A percentile compares a stretch with the other conserved stretches of the same genome.
Evolutionary conservation across 92 coral and sea anemone genomes (phyloP).

Genomic region (Paramuricea clavata): DNA sequence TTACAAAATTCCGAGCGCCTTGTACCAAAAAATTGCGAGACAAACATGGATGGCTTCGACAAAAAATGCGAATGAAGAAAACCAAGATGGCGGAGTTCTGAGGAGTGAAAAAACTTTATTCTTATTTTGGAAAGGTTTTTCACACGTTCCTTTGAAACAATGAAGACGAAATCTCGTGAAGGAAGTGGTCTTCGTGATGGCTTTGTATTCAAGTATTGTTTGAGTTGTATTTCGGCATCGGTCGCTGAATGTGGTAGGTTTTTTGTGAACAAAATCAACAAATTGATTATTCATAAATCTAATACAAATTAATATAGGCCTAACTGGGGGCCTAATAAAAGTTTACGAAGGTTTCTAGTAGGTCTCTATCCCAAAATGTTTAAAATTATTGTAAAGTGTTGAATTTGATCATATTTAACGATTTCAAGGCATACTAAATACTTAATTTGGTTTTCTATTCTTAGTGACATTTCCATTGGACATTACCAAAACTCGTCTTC

Average conservation of each 20-base stretch:
- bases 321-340: no score
- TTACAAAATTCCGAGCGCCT: no score
- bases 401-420: no score
- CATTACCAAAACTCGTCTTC: conserved; percentile 95
- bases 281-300: no score
- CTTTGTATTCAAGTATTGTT: conserved; percentile 85
- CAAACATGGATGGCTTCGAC: neutral
- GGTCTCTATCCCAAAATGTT: no score
- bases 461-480: conserved; percentile 94
- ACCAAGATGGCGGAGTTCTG: neutral
- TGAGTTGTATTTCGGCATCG: conserved; percentile 92
- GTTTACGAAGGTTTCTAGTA: no score
- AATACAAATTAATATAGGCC: no score
- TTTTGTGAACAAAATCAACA: neutral
- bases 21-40: neutral
- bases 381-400: no score
- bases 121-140: neutral
- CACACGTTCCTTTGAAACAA: neutral
- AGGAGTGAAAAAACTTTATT: neutral
- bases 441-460: neutral
- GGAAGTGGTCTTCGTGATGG: conserved; percentile 60
- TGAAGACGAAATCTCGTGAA: conserved; percentile 39
- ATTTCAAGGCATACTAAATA: no score
- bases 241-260: conserved; percentile 96
- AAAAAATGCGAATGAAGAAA: neutral